Evolutionary conservation across 1,140 invertebrate genomes (phyloP), one percentile per base, ranked within the genome.

Genomic region (Sarcophaga bullata): DNA sequence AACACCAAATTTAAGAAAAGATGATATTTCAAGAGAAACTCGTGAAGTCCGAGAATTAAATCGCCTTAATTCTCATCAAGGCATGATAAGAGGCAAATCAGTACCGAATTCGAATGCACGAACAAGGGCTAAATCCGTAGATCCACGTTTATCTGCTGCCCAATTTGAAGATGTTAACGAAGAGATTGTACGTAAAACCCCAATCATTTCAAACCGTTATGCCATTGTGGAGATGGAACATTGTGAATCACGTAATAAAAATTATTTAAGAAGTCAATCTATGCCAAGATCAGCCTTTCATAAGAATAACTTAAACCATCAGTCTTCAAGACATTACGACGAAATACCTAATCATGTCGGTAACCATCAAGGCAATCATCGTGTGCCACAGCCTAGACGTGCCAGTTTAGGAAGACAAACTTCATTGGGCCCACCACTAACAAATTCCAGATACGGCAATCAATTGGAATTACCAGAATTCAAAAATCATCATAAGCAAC

Each of bases 131-230:
- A 90, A 90, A 82, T 90, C 89, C 8, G 87, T 90, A 11, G 89
- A 90, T 82, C 89, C 88, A 17, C 85, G 89, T 9, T 84, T 86
- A n/a, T 78, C 73, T 6, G 85, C 86, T 0, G 84, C 84, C 6
- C 85, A 87, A 46, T 89, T 89, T 84, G 87, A 89, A 80, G 86
- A 90, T 54, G 90, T 90, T n/a, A 88, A 90, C 75, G 87, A 90
- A 52, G 88, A 88, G 47, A 85, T 87, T 72, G 86, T 91, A 73
- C 91, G 92, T 50, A 92, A 92, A 81, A 92, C 92, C 6, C 92
- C 94, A 1, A 93, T 95, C n/a, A 90, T 94, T 37, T 94, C 93
- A 85, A 95, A 95, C 85, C 93, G 92, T 85, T 95, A 95, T 86
- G 94, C 94, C 0, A 86, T 94, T 68, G 93, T 94, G 50, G 91